These are phyloP conservation scores for Lochmaea crataegi DNA, from an alignment of 2,888 invertebrate species.

Conservation along the genomic window DNA sequence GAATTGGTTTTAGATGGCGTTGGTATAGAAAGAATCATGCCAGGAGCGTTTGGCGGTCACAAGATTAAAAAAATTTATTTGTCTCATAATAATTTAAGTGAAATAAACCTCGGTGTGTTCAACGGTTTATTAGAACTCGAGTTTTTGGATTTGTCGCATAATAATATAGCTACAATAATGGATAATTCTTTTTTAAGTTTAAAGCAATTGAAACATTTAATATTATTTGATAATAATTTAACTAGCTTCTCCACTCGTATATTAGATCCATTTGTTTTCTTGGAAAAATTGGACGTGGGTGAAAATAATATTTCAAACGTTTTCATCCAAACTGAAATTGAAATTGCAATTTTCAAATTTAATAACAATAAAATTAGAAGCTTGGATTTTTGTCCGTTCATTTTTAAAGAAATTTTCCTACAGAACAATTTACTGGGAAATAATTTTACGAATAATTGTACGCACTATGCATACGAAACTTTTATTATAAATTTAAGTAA, in stretches of 20 bases:
- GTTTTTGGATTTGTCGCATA: neutral
- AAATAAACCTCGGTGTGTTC: conserved; percentile 10
- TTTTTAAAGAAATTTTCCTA: neutral
- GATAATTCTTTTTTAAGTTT: neutral
- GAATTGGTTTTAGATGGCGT: conserved; percentile 1
- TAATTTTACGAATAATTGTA: too few relatives aligned
- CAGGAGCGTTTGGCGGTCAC: conserved; percentile 10
- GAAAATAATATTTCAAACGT: neutral
- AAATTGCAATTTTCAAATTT: neutral
- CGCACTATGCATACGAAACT: neutral
- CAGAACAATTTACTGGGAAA: conserved; percentile 12
- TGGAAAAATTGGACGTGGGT: neutral
- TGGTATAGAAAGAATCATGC: neutral
- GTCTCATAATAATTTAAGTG: conserved; percentile 1
- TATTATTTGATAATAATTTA: neutral
- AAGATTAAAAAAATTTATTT: conserved; percentile 60
- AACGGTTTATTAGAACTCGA: neutral
- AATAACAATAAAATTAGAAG: neutral
- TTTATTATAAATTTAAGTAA: conserved; percentile 22
- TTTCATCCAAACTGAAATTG: neutral
- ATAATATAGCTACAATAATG: neutral
- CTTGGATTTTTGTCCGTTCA: conserved; percentile 8
- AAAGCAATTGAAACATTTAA: neutral
- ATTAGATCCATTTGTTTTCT: neutral
- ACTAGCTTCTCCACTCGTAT: neutral